These are phyloP conservation scores for Aix galericulata DNA, from an alignment of 2,113 vertebrate genomes.

Conservation along the genomic window DNA sequence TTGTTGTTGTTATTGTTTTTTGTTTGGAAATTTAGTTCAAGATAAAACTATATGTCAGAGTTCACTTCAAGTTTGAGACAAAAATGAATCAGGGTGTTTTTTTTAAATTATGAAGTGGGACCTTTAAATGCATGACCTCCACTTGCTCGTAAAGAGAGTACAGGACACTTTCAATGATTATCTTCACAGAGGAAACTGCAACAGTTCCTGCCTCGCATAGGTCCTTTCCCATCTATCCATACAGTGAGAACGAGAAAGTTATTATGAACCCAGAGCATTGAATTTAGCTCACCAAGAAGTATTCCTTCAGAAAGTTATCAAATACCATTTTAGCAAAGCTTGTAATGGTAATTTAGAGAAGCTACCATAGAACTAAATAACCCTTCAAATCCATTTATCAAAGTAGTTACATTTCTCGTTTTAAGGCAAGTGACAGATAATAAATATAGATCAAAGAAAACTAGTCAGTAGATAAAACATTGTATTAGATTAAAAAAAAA, in stretches of 20 bases:
- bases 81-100: background rate
- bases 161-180: background rate
- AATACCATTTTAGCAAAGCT: background rate
- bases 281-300: background rate
- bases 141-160: background rate
- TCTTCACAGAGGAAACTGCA: background rate
- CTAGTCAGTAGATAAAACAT: background rate
- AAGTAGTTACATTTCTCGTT: slow-evolving; percentile 49
- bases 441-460: slow-evolving; percentile 61
- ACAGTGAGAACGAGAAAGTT: background rate
- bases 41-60: background rate
- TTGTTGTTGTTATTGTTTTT: too few relatives aligned
- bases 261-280: background rate
- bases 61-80: background rate
- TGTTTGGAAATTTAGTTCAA: background rate
- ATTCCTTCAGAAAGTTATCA: slow-evolving; percentile 1
- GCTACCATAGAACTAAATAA: slow-evolving; percentile 37
- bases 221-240: background rate
- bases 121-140: background rate
- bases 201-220: background rate
- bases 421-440: slow-evolving; percentile 33
- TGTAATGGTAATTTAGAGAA: slow-evolving; percentile 17
- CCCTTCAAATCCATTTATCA: slow-evolving; percentile 44
- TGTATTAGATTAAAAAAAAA: slow-evolving; percentile 12
- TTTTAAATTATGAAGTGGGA: background rate